Evolutionary conservation across 1,140 invertebrate species (phyloP).

Genomic region (Cydia strobilella): DNA sequence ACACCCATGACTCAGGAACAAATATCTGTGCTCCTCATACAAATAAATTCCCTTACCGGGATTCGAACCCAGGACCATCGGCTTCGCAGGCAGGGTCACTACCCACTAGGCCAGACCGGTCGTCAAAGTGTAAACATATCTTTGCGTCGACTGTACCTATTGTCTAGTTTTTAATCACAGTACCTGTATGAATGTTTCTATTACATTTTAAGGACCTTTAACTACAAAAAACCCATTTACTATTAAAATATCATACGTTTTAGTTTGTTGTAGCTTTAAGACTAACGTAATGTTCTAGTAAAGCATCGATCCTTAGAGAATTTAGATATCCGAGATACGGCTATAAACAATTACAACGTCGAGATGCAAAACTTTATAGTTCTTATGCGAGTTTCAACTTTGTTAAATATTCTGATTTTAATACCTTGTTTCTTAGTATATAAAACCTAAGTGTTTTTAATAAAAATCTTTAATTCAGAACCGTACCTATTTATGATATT

Average conservation of each 20-base stretch:
- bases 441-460: background rate
- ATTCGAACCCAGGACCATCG: too few species aligned
- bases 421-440: background rate
- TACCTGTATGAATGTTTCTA: too few species aligned
- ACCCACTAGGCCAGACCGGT: too few species aligned
- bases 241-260: background rate
- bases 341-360: background rate
- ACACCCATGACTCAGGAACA: too few species aligned
- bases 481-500: background rate
- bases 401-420: background rate
- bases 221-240: too few species aligned
- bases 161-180: too few species aligned
- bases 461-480: background rate
- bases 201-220: too few species aligned
- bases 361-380: conserved; percentile 6
- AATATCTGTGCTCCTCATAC: too few species aligned
- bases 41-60: too few species aligned
- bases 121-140: too few species aligned
- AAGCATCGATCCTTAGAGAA: background rate
- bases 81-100: too few species aligned
- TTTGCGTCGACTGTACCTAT: too few species aligned
- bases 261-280: background rate
- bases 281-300: background rate
- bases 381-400: background rate
- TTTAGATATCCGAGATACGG: background rate